A percentile compares a stretch with the other conserved stretches of the same genome.
Conservation (phyloP, 2,888 invertebrate genomes). For the Mythimna vitellina region DNA sequence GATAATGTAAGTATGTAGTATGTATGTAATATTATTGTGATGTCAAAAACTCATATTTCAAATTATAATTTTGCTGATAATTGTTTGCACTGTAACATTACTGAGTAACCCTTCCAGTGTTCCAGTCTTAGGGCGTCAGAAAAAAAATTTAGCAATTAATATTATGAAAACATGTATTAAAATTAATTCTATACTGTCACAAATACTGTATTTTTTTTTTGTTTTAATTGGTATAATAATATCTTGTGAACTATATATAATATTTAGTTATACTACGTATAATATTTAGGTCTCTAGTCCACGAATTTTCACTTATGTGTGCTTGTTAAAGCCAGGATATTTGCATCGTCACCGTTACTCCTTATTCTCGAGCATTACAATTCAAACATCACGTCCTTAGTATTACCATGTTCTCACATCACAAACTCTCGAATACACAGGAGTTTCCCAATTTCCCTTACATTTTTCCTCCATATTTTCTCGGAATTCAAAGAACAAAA, state of each 20-base stretch:
- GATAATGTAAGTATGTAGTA: too few species aligned
- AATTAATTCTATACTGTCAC: neutral
- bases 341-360: constrained; percentile 15
- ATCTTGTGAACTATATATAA: neutral
- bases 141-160: neutral
- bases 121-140: neutral
- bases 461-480: constrained; percentile 60
- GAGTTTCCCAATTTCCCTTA: constrained; percentile 51
- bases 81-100: neutral
- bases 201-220: neutral
- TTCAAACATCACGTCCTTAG: constrained; percentile 61
- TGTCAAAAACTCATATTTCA: too few species aligned
- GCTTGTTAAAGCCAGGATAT: neutral
- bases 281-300: too few species aligned
- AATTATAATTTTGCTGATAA: too few species aligned
- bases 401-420: constrained; percentile 49
- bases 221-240: neutral
- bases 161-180: neutral
- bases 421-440: constrained; percentile 57
- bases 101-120: neutral
- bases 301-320: neutral
- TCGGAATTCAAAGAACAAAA: constrained; percentile 62
- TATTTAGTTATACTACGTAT: neutral
- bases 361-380: constrained; percentile 55
- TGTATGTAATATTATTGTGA: too few species aligned